A percentile compares a stretch with the other conserved stretches of the same genome.
phyloP scores from a whole-genome alignment of 2,113 vertebrate genomes.

The Nothocercus julius region DNA sequence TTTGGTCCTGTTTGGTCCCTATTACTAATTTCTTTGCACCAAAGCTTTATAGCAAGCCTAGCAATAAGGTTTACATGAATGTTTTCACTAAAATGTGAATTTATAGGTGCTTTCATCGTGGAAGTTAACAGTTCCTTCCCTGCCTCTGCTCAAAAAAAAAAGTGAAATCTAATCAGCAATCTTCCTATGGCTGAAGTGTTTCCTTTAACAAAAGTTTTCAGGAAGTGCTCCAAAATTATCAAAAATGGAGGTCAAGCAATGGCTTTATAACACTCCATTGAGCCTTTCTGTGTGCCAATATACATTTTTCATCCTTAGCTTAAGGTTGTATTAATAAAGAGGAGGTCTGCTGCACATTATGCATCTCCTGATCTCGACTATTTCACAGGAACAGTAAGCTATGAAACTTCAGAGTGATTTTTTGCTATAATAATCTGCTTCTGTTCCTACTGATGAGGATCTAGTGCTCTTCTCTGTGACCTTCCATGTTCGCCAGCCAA shows the following conservation, averaged over 20 bases:
- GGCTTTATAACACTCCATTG: conserved; percentile 56
- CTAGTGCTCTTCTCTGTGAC: conserved; percentile 67
- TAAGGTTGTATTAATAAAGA: conserved; percentile 74
- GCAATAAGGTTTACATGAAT: background rate
- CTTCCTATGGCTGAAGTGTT: background rate
- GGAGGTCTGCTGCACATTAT: conserved; percentile 73
- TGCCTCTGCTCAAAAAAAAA: background rate
- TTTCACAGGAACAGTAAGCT: conserved; percentile 68
- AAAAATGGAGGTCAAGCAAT: conserved; percentile 52
- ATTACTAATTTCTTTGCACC: background rate
- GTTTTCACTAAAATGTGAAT: background rate
- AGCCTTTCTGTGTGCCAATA: conserved; percentile 44
- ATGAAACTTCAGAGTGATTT: conserved; percentile 64
- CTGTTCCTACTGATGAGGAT: conserved; percentile 72
- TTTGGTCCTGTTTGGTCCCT: background rate
- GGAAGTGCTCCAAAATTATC: conserved; percentile 44
- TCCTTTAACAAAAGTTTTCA: conserved; percentile 47
- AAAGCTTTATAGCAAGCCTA: background rate
- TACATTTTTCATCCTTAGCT: conserved; percentile 70
- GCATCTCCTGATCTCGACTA: conserved; percentile 53
- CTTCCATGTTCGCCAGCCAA: conserved; percentile 70
- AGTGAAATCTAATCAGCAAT: background rate
- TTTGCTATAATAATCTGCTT: conserved; percentile 68
- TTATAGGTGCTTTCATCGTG: background rate
- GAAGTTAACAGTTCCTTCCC: background rate